Base-by-base conservation (phyloP, 2,797 vertebrate genomes). In the Peromyscus aztecus region DNA sequence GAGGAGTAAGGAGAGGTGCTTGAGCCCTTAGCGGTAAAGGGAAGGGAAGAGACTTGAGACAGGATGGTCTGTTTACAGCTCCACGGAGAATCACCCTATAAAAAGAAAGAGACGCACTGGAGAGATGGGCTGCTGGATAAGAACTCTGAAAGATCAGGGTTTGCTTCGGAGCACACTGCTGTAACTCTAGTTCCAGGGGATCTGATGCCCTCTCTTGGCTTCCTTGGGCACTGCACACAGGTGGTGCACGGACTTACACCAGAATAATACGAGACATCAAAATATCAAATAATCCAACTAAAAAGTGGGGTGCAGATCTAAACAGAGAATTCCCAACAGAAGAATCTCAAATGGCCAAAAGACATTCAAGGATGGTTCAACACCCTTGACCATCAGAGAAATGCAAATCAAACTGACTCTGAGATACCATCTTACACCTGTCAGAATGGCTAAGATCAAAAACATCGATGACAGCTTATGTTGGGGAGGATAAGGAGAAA, bases 31-130 rank as follows among this genome's bases (percentile, higher is more conserved):
- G 21, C 37, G 31, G 34, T 37, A 81, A 81, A 21, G 91, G n/a
- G 4, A 91, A 57, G 21, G 57, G 24, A 59, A 76, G 73, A 78
- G 46, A 71, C 34, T 94, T 76, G 24, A 95, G n/a, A 88, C 24
- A 93, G 37, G 89, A 4, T 43, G 17, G 52, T 94, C 57, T 90
- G 6, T 89, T 96, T 94, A 88, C 86, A 73, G 59, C 46, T 52
- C 94, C 46, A n/a, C 81, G 19, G 37, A 52, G 29, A 76, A 40
- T 29, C 86, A 89, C 13, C 1, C 1, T 31, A n/a, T 75, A 67
- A 65, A 84, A 87, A 63, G 7, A 19, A 43, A 86, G 91, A 12
- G 61, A 94, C 78, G 57, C 27, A 52, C 46, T 34, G 43, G 76
- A 52, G 16, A 34, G 27, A 34, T 52, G 29, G 16, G 16, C 46